Evolutionary conservation across 2,797 vertebrate genomes (phyloP), one percentile per base, ranked within the genome.

Genomic region (Rhynchonycteris naso): DNA sequence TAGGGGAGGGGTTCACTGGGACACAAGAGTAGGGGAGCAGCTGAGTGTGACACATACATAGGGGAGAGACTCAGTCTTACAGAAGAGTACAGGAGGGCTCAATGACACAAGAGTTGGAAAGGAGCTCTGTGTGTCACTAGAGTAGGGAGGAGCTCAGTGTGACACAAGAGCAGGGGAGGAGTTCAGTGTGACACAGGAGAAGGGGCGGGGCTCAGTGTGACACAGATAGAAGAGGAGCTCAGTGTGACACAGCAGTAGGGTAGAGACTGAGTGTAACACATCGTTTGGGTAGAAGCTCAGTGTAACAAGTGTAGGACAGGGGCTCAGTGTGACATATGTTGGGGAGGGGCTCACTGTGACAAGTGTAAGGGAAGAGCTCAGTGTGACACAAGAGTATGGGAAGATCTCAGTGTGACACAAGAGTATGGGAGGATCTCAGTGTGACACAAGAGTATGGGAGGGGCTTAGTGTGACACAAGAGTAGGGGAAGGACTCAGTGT

Each of bases 201-300:
- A n/a, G n/a, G n/a, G n/a, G n/a, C 4, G 5, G 33, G 11, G 18
- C 24, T 68, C 22, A 21, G 19, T 43, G 50, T 43, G 69, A 54
- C 38, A 21, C 35, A 3, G 4, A 2, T 12, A 30, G 2, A 4
- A 2, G 33, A 35, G 50, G 47, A 11, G 3, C 16, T 28, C 16
- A 5, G 59, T 22, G 22, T 82, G 35, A 30, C 33, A 68, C 1
- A 14, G 38, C 18, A 26, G 18, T 12, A 69, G 71, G 15, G 43
- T 11, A 66, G 63, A 16, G n/a, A 30, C 50, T 43, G 38, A 43
- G 7, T 43, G 38, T 43, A 7, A 43, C 38, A n/a, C n/a, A n/a
- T n/a, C n/a, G n/a, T n/a, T n/a, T n/a, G n/a, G n/a, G n/a, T n/a
- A n/a, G 54, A 2, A 1, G 8, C 19, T 21, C 24, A 8, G 65